Percentiles rank a stretch among this genome's conserved stretches.
These are phyloP conservation scores for Collichthys lucidus DNA, from an alignment of 2,113 vertebrate species.

Conservation along the genomic window DNA sequence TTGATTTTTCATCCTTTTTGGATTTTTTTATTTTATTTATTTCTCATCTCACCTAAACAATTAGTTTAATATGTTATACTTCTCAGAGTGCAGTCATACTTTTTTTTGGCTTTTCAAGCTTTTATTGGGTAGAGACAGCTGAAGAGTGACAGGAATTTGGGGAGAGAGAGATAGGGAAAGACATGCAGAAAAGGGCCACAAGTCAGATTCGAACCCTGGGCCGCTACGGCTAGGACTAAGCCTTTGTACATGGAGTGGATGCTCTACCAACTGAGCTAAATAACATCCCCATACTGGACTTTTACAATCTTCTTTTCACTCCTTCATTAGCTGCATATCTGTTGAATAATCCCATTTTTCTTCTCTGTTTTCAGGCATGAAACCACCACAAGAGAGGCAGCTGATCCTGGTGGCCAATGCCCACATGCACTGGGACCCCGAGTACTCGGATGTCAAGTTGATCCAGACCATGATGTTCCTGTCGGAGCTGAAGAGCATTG, in stretches of 20 bases:
- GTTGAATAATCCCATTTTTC: not conserved
- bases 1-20: not conserved
- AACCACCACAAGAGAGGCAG: slow-evolving; percentile 90
- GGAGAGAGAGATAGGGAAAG: no score
- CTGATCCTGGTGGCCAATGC: slow-evolving; percentile 96
- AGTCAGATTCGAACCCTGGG: no score
- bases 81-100: not conserved
- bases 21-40: not conserved
- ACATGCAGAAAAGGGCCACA: no score
- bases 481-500: slow-evolving; percentile 97
- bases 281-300: not conserved
- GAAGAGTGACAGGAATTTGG: no score
- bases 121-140: no score
- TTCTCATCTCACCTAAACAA: no score
- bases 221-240: no score
- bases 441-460: slow-evolving; percentile 97
- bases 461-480: slow-evolving; percentile 99
- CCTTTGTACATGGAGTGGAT: no score
- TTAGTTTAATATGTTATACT: not conserved
- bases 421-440: slow-evolving; percentile 99
- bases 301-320: not conserved
- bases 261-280: no score
- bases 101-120: not conserved
- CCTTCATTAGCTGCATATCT: not conserved
- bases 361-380: slow-evolving; percentile 84